Conservation (phyloP, 2,113 vertebrate genomes). For the Anas platyrhynchos region DNA sequence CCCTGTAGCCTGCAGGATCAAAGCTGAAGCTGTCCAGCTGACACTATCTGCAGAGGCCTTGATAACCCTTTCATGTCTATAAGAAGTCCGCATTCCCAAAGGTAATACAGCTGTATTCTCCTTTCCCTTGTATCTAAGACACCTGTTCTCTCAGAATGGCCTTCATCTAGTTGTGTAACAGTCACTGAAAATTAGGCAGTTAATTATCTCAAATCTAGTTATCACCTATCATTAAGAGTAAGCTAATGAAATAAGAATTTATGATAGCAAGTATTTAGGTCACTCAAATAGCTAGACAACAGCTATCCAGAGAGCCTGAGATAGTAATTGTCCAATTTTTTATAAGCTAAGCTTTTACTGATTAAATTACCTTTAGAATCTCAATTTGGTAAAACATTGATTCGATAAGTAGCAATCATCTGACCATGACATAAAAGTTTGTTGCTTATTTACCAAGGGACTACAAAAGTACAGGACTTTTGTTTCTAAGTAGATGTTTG, state of each 20-base stretch:
- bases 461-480: neutral
- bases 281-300: neutral
- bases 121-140: neutral
- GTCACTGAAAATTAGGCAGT: neutral
- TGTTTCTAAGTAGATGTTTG: fast-evolving
- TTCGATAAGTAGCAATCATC: neutral
- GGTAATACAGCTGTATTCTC: neutral
- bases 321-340: neutral
- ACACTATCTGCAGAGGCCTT: neutral
- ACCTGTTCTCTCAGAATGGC: neutral
- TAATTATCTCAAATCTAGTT: neutral
- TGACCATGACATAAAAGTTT: neutral
- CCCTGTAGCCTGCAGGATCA: neutral
- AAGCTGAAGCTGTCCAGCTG: neutral
- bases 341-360: neutral
- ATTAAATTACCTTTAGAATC: neutral
- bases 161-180: neutral
- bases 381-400: neutral
- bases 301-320: neutral
- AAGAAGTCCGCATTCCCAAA: neutral
- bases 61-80: neutral
- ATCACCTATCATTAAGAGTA: neutral
- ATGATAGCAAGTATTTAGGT: neutral
- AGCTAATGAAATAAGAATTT: neutral
- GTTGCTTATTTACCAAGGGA: neutral